These are phyloP conservation scores for Gymnopithys bicolor DNA, from an alignment of 2,797 vertebrate genomes.

Conservation along the genomic window DNA sequence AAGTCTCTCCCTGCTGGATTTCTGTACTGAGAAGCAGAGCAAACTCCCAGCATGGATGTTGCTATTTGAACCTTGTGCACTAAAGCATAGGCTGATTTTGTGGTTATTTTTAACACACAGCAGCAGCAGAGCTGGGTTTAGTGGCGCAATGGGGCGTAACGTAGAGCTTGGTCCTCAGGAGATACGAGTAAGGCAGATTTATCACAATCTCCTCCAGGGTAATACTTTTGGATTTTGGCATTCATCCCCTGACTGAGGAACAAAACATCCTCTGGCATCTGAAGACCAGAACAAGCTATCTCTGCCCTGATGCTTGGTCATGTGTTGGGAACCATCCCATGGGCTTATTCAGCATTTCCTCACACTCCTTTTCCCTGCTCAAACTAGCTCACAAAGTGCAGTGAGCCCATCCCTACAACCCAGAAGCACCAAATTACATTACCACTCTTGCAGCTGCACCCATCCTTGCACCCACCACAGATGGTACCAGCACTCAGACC, in stretches of 20 bases:
- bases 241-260: neutral
- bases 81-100: neutral
- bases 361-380: neutral
- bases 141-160: neutral
- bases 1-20: neutral
- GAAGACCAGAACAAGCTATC: neutral
- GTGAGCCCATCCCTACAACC: neutral
- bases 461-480: neutral
- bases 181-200: neutral
- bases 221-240: neutral
- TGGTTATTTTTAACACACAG: neutral
- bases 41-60: neutral
- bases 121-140: neutral
- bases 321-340: neutral
- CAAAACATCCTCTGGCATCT: neutral
- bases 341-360: neutral
- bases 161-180: neutral
- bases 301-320: neutral
- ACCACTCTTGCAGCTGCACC: neutral
- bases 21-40: neutral
- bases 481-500: neutral
- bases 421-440: neutral
- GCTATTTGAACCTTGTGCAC: neutral
- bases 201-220: neutral
- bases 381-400: accelerated